A percentile compares a stretch with the other conserved stretches of the same genome.
These are phyloP conservation scores for Theretra japonica DNA, from an alignment of 2,888 invertebrate species.

Conservation along the genomic window DNA sequence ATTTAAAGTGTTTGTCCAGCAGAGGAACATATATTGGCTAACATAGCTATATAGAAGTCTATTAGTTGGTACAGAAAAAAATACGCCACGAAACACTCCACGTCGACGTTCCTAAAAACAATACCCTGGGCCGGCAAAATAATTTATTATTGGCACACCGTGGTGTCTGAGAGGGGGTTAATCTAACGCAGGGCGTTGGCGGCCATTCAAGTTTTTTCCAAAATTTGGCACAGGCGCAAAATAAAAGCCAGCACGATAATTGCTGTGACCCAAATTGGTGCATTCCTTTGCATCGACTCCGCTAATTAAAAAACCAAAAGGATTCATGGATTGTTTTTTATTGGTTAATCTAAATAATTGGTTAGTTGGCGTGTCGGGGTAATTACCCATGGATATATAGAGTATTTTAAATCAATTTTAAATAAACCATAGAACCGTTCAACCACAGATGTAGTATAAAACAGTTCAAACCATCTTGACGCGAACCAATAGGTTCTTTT, in stretches of 20 bases:
- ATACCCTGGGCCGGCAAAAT: not conserved
- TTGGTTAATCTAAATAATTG: not conserved
- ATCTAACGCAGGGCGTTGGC: slow-evolving; percentile 73
- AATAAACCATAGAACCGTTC: too few species aligned
- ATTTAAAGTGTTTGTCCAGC: too few species aligned
- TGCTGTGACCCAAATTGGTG: slow-evolving; percentile 70
- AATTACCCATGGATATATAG: not conserved
- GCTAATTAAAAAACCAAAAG: slow-evolving; percentile 58
- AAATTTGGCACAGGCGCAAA: slow-evolving; percentile 74
- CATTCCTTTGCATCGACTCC: slow-evolving; percentile 54
- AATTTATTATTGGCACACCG: slow-evolving; percentile 16
- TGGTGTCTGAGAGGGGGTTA: slow-evolving; percentile 41
- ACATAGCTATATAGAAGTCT: too few species aligned
- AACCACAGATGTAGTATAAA: too few species aligned
- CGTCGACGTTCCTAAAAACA: not conserved
- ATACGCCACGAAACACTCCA: not conserved
- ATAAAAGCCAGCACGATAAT: slow-evolving; percentile 74
- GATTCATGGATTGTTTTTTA: not conserved
- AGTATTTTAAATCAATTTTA: not conserved
- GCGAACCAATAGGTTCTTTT: too few species aligned
- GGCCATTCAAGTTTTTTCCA: slow-evolving; percentile 65
- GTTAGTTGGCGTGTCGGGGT: not conserved
- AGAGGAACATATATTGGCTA: too few species aligned
- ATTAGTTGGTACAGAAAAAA: too few species aligned
- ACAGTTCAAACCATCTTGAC: too few species aligned